Base-by-base conservation (phyloP, 2,888 invertebrate genomes). In the Troides helena region DNA sequence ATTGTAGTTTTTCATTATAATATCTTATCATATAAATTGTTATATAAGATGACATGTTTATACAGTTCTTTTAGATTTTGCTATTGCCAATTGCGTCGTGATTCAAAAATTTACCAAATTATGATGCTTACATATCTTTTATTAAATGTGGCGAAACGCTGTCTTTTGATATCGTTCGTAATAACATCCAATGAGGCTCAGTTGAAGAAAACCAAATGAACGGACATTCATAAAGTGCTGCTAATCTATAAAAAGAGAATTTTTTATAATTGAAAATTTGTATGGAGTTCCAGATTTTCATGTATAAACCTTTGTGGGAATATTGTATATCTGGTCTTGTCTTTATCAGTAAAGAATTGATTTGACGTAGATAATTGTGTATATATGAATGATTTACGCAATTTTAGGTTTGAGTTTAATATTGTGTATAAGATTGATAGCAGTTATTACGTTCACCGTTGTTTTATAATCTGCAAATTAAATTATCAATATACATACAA, bases 191-290 rank as follows among this genome's bases (percentile, higher is more conserved):
- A 46, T 75, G 73, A 1, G 74, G 71, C 8, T 73, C 76, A 53
- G 72, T 69, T 2, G 75, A 71, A 10, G 71, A 71, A 1, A 70
- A 75, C 75, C 74, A 74, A 46, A 75, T 75, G 50, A 73, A 68
- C 2, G 75, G 78, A 63, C 71, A 79, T 25, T 72, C 56, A 68
- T 72, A 76, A 21, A 76, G 65, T n/a, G 73, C 65, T 56, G 74
- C 71, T 36, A 78, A 73, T 65, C 76, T 76, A 68, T 62, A 69
- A 75, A 60, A 36, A 12, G 14, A 14, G 46, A 46, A 14, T 46
- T 0, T 30, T 30, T 30, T 46, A 46, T 14, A 46, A 46, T 43
- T 43, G 2, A 8, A 8, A 8, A 10, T 2, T 43, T 8, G 8
- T 21, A 21, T 30, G 30, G 3, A 5, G 30, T 30, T 30, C 30